phyloP scores from a whole-genome alignment of 64 coral and sea anemone genomes.

The Actinia tenebrosa region DNA sequence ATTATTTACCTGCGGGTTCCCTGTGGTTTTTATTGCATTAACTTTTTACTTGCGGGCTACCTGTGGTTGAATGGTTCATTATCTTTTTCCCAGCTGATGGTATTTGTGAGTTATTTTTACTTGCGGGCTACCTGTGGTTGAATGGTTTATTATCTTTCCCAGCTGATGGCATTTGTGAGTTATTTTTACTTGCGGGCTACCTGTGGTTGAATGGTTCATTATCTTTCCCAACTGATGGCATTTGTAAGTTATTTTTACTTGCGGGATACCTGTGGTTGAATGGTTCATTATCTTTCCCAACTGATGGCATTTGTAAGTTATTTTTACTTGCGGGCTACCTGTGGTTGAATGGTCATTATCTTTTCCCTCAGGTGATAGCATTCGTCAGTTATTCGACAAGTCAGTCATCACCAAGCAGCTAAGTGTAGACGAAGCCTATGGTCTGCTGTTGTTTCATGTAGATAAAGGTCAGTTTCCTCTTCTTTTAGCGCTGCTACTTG shows the following conservation, averaged over 20 bases:
- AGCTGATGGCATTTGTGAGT: slow-evolving; percentile 34
- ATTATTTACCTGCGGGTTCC: not conserved
- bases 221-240: too few species aligned
- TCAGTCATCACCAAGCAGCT: slow-evolving; percentile 74
- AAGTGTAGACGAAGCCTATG: slow-evolving; percentile 70
- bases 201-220: too few species aligned
- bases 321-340: not conserved
- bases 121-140: not conserved
- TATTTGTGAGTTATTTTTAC: too few species aligned
- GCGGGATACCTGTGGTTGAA: too few species aligned
- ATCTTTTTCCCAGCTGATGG: not conserved
- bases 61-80: too few species aligned
- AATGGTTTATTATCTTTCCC: not conserved
- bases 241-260: not conserved
- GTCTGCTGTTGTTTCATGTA: slow-evolving; percentile 71
- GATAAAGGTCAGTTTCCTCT: slow-evolving; percentile 67
- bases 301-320: too few species aligned
- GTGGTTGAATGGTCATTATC: not conserved
- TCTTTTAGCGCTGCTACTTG: not conserved
- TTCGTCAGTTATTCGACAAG: slow-evolving; percentile 82
- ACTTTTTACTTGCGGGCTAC: too few species aligned
- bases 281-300: not conserved
- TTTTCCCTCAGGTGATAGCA: slow-evolving; percentile 34
- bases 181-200: slow-evolving; percentile 13
- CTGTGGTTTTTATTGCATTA: too few species aligned